phyloP scores from a whole-genome alignment of 2,888 invertebrate species.

The Rotaria sp. region DNA sequence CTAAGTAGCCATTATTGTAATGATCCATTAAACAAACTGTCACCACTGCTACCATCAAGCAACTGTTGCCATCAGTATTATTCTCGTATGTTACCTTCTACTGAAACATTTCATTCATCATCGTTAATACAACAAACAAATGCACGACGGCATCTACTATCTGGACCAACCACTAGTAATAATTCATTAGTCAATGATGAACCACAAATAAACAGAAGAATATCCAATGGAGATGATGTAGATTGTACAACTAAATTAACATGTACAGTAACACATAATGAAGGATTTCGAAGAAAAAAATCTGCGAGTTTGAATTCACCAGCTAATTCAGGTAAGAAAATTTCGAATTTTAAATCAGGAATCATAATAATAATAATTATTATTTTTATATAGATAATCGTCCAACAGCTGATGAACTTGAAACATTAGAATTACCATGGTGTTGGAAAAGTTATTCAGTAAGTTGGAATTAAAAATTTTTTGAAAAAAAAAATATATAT shows the following conservation, averaged over 20 bases:
- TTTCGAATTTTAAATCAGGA: too few species aligned
- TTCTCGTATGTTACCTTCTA: not conserved
- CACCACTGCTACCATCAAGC: not conserved
- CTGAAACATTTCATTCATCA: not conserved
- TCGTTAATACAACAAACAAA: not conserved
- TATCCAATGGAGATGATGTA: not conserved
- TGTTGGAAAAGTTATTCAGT: conserved; percentile 23
- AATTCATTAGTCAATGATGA: not conserved
- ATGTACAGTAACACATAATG: not conserved
- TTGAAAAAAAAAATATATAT: not conserved
- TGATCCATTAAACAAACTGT: not conserved
- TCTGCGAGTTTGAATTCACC: conserved; percentile 28
- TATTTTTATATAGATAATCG: not conserved
- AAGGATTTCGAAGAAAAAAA: not conserved
- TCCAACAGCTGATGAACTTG: conserved; percentile 12
- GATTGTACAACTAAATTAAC: not conserved
- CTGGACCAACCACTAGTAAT: not conserved
- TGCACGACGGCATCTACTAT: not conserved
- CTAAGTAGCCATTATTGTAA: not conserved
- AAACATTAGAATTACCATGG: conserved; percentile 7
- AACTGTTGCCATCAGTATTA: conserved; percentile 6
- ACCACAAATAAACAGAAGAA: not conserved
- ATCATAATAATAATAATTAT: not conserved
- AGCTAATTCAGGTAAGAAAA: not conserved
- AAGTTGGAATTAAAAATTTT: not conserved